phyloP scores from a whole-genome alignment of 2,888 invertebrate species.

The Linnaemya vulpina region DNA sequence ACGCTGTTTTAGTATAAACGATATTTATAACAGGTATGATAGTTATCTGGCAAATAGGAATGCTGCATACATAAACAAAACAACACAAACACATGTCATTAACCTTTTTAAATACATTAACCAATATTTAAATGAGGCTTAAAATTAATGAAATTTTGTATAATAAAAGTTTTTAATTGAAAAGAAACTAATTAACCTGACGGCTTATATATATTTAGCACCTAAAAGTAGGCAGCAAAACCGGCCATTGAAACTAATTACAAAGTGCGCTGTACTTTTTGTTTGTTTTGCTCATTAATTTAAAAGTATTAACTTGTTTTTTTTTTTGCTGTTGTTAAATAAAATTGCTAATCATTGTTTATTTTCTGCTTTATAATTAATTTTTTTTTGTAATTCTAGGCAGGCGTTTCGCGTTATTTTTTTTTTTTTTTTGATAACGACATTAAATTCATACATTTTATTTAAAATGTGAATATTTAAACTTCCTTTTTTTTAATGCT shows the following conservation, averaged over 20 bases:
- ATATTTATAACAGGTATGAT: no score
- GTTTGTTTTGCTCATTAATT: slow-evolving; percentile 7
- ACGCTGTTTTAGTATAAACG: no score
- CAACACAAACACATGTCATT: no score
- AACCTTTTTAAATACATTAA: neutral
- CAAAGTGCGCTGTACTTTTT: slow-evolving; percentile 8
- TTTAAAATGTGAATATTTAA: neutral
- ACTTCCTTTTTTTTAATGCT: neutral
- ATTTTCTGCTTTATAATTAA: neutral
- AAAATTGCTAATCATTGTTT: slow-evolving; percentile 56
- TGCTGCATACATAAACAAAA: neutral
- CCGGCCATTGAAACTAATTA: slow-evolving; percentile 36
- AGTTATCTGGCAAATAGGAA: no score
- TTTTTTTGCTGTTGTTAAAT: neutral
- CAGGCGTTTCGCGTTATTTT: slow-evolving; percentile 27
- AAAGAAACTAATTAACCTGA: slow-evolving; percentile 18
- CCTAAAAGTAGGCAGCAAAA: slow-evolving; percentile 32
- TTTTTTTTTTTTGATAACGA: slow-evolving; percentile 28
- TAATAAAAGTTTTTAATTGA: slow-evolving; percentile 30
- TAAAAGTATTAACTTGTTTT: slow-evolving; percentile 17
- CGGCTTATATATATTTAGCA: neutral
- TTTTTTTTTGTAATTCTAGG: slow-evolving; percentile 28
- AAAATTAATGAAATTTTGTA: slow-evolving; percentile 32
- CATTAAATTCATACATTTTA: slow-evolving; percentile 33
- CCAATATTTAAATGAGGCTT: slow-evolving; percentile 15